Percentiles rank a stretch among this genome's conserved stretches.
phyloP scores from a whole-genome alignment of 2,797 vertebrate species.

The Basileuterus tristriatus region DNA sequence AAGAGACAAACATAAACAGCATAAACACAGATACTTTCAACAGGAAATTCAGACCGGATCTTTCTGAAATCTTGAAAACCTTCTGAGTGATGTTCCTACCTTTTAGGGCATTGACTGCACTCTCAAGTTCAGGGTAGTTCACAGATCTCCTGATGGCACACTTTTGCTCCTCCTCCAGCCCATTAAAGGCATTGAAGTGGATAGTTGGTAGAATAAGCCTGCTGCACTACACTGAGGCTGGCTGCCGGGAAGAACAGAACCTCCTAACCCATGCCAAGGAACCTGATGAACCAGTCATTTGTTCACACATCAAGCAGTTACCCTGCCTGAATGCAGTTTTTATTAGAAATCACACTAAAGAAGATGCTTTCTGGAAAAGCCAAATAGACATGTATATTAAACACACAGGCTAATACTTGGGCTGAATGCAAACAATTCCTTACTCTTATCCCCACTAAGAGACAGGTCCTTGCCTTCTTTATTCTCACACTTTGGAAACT shows the following conservation, averaged over 20 bases:
- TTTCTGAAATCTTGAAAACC: not conserved
- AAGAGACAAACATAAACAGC: not conserved
- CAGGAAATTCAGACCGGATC: not conserved
- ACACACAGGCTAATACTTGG: not conserved
- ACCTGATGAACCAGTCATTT: not conserved
- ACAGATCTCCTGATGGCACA: not conserved
- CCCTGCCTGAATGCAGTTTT: not conserved
- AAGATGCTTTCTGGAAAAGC: not conserved
- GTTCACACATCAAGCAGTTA: not conserved
- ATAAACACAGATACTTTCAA: not conserved
- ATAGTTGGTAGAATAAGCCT: not conserved
- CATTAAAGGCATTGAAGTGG: not conserved
- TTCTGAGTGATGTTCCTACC: not conserved
- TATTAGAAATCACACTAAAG: not conserved
- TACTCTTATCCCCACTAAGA: not conserved
- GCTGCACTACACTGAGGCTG: not conserved
- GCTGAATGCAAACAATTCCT: not conserved
- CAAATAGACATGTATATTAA: not conserved
- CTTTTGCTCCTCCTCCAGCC: not conserved
- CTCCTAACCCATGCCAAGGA: fast-evolving
- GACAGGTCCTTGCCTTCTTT: not conserved
- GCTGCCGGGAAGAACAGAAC: not conserved
- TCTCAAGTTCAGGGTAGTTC: not conserved
- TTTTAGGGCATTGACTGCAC: not conserved
- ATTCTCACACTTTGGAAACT: not conserved